Base-by-base conservation (phyloP, 2,888 invertebrate genomes). In the Agrotis ipsilon region DNA sequence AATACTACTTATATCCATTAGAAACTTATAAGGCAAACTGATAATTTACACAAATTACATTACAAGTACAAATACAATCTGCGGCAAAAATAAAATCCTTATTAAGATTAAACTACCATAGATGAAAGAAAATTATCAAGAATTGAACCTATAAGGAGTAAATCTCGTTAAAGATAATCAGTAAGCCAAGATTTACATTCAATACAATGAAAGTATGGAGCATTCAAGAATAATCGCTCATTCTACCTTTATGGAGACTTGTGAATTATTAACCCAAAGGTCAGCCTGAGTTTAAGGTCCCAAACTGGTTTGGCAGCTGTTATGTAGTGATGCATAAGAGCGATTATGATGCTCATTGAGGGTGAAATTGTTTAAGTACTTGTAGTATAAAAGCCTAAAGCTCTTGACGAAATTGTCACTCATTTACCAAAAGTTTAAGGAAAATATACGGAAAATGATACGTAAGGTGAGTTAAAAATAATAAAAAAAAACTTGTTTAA, bases 261-360 rank as follows among this genome's bases (percentile, higher is more conserved):
- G 72, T 71, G 59, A 66, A 57, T 67, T 73, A 80, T 78, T 85
- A 81, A 83, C 85, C 83, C 87, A 89, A 87, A 88, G 86, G 88
- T 87, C 80, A 85, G 72, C 69, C 72, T 72, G 78, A 82, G 90
- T 89, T 90, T 90, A 91, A 93, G 92, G 93, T 88, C 87, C 68
- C 59, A 48, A 72, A 86, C 91, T 83, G 87, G 91, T 92, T 93
- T 83, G 18, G 70, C 78, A 77, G 84, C 79, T 82, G 82, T 73
- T 72, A 79, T 72, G 72, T 61, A 72, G 73, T 82, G 79, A 82
- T 81, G 81, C 79, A 84, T 84, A 77, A 69, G 51, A 69, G 72
- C 76, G 69, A 76, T 78, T 86, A 78, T 78, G 61, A 79, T 82
- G 82, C 76, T 78, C 81, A 86, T 80, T 85, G 85, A 84, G 80